Conservation (phyloP, 2,113 vertebrate genomes). For the Gymnocephalus cernua region DNA sequence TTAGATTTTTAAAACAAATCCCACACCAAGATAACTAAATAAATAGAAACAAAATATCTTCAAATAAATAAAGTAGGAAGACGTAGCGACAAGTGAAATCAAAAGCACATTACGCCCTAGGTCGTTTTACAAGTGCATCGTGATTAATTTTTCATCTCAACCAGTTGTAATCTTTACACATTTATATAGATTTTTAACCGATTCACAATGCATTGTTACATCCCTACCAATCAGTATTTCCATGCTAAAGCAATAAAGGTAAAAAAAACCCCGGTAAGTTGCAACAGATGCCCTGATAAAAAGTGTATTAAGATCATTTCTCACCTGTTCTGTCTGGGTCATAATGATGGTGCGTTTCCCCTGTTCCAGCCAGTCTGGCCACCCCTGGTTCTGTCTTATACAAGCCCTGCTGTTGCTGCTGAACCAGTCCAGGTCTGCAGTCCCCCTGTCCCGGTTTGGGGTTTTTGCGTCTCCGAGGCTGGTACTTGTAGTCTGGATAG, state of each 20-base stretch:
- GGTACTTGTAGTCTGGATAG: conserved; percentile 96
- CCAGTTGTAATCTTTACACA: too few relatives aligned
- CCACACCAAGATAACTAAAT: too few relatives aligned
- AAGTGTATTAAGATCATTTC: background rate
- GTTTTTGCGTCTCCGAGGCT: conserved; percentile 91
- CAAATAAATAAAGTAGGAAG: too few relatives aligned
- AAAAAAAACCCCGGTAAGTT: background rate
- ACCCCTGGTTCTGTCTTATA: conserved; percentile 84
- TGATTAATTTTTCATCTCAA: too few relatives aligned
- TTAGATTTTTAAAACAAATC: too few relatives aligned
- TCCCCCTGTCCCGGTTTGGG: conserved; percentile 87
- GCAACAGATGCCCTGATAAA: background rate
- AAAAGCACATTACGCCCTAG: too few relatives aligned
- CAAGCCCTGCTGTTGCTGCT: conserved; percentile 72
- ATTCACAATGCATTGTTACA: too few relatives aligned
- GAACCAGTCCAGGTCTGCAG: conserved; percentile 80
- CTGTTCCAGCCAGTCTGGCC: conserved; percentile 54
- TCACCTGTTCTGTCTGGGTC: conserved; percentile 88
- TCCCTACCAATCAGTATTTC: background rate
- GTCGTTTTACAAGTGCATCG: too few relatives aligned
- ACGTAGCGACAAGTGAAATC: too few relatives aligned
- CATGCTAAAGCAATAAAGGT: background rate
- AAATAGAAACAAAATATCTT: too few relatives aligned
- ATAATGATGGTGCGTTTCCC: conserved; percentile 77
- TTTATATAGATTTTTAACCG: too few relatives aligned